These are phyloP conservation scores for Henicopernis longicauda DNA, from an alignment of 2,113 vertebrate species.

Conservation along the genomic window DNA sequence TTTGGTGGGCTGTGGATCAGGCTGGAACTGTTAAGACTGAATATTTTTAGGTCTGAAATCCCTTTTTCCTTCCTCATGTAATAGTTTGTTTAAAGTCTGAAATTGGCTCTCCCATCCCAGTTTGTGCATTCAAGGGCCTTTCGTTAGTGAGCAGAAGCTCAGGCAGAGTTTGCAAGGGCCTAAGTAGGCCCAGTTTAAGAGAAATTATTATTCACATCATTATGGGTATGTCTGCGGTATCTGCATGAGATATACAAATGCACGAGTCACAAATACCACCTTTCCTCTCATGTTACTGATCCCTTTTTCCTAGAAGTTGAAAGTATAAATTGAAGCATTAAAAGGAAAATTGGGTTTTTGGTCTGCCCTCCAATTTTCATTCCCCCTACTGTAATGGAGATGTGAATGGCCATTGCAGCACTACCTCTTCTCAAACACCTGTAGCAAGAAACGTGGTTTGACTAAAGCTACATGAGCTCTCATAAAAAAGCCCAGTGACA, in stretches of 20 bases:
- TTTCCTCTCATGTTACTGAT: neutral
- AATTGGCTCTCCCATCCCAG: neutral
- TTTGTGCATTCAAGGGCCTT: neutral
- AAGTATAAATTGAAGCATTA: neutral
- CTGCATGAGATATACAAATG: neutral
- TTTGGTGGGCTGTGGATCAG: neutral
- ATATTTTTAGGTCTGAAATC: neutral
- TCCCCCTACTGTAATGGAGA: no score
- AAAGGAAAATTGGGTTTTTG: neutral
- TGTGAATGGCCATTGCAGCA: neutral
- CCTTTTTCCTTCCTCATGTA: neutral
- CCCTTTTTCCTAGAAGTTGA: neutral
- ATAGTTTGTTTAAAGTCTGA: neutral
- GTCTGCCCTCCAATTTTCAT: neutral
- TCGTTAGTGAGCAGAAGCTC: neutral
- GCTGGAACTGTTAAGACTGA: neutral
- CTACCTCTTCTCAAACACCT: neutral
- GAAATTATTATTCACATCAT: neutral
- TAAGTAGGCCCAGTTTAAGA: neutral
- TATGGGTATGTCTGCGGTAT: neutral
- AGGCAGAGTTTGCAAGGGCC: neutral
- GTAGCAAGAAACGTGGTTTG: neutral
- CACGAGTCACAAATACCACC: neutral
- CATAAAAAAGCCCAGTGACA: neutral
- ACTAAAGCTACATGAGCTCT: neutral